Base-by-base conservation (phyloP, 2,113 vertebrate species). In the Cebidichthys violaceus region DNA sequence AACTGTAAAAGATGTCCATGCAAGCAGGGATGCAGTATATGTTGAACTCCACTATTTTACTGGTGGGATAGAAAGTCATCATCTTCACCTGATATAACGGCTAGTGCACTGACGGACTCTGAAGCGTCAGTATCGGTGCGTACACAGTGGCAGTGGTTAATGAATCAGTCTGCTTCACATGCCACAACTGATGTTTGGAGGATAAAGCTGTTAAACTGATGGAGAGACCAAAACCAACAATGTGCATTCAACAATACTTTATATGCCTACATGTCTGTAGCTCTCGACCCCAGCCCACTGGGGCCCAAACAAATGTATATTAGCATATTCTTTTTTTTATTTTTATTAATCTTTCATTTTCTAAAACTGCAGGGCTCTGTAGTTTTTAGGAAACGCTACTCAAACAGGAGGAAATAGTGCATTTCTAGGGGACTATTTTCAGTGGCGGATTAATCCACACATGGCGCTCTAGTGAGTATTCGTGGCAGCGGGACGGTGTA, bases 371-470 rank as follows among this genome's bases (percentile, higher is more conserved):
- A 54, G 33, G 8, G 2, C 9, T 20, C 4, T 29, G n/a, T 11
- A 24, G 8, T 43, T 43, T 60, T 33, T 62, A 31, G 9, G 4
- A 74, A 64, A 50, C 2, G 15, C 50, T 7, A 27, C 27, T 50
- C 43, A 62, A 45, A 50, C 22, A 62, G 13, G 20, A 50, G 14
- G 2, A 50, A 18, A 50, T 33, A 33, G 6, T 62, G 6, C 18
- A 72, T 43, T 72, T 43, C 15, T 61, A 9, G n/a, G n/a, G 64
- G 31, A 55, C 45, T 54, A 6, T 33, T 75, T 76, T 22, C 18
- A 41, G 7, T 1, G 0, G 24, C 2, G 0, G n/a, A 77, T 67
- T 47, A 18, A 77, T 41, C 18, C 35, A 20, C 43, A 39, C 39
- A 13, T 50, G 14, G 29, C 31, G 33, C 6, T 20, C 45, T 54